Base-by-base conservation (phyloP, 2,797 vertebrate genomes). In the Clarias laeviceps region DNA sequence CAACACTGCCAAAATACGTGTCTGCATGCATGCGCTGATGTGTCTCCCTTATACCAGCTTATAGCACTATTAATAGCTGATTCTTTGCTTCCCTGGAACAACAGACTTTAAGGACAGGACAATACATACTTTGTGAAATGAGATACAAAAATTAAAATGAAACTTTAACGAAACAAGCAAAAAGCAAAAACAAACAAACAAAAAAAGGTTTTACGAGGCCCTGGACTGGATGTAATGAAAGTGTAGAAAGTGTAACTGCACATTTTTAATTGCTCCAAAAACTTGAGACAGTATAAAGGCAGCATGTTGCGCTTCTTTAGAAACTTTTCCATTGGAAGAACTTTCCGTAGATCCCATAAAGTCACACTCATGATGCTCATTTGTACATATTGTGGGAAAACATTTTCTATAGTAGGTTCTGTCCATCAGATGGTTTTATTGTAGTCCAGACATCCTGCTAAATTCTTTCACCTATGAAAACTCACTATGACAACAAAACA, bases 1-100 rank as follows among this genome's bases (percentile, higher is more conserved):
- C 64, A 32, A 27, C 20, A 12, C 9, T 29, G 50, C 83, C 78
- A 88, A 61, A 87, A 61, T 66, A 84, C 82, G 34, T 68, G 86
- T 80, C 32, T 5, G 7, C 61, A 80, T 20, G 62, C 37, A 57
- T 27, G 27, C 9, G 32, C 5, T 79, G 32, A 62, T 62, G 59
- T 9, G 17, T 22, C 3, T 74, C 56, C 20, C 37, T 78, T 14
- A 59, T 59, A 37, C 32, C 76, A 15, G 74, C 20, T 57, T 40
- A 34, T 59, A 17, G 2, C 9, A 32, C 54, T 77, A 56, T 74
- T 77, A 77, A 59, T 40, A 78, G 32, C 57, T 37, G 32, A 12
- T 57, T 32, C 29, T 14, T 14, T 34, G 4, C 54, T 34, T 12
- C 24, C 15, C 29, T 34, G 24, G 54, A 29, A 54, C 27, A 54